A percentile compares a stretch with the other conserved stretches of the same genome.
phyloP scores from a whole-genome alignment of 2,113 vertebrate genomes.

The Carettochelys insculpta region DNA sequence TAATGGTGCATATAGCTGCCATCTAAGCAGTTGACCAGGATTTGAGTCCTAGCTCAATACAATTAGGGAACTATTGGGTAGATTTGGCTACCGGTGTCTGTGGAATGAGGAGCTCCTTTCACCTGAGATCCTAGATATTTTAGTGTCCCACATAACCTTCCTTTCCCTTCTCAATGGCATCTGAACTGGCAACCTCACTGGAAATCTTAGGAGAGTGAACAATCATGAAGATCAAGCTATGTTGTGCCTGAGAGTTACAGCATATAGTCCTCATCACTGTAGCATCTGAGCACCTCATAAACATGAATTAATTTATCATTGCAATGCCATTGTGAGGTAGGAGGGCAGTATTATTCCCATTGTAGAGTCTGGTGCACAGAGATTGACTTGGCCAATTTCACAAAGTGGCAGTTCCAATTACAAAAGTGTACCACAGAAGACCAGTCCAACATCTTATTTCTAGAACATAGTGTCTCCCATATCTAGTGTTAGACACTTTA shows the following conservation, averaged over 20 bases:
- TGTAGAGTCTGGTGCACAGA: neutral
- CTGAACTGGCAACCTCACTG: neutral
- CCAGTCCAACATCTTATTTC: neutral
- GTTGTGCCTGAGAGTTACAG: neutral
- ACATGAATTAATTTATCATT: neutral
- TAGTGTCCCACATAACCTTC: neutral
- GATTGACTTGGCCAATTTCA: neutral
- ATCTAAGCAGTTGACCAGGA: no score
- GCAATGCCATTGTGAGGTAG: neutral
- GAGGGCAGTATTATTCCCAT: neutral
- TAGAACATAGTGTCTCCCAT: neutral
- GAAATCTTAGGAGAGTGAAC: neutral
- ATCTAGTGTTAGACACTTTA: neutral
- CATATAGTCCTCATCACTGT: neutral
- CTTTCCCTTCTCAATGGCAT: neutral
- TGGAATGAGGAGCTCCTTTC: slow-evolving; percentile 22
- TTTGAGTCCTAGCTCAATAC: no score
- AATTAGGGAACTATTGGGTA: no score
- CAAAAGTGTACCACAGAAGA: neutral
- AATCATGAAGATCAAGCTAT: neutral
- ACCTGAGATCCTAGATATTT: neutral
- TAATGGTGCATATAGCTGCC: no score
- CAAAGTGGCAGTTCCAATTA: neutral
- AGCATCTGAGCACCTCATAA: neutral
- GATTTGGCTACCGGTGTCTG: neutral